Evolutionary conservation across 2,797 vertebrate species (phyloP).

Genomic region (Labroides dimidiatus): DNA sequence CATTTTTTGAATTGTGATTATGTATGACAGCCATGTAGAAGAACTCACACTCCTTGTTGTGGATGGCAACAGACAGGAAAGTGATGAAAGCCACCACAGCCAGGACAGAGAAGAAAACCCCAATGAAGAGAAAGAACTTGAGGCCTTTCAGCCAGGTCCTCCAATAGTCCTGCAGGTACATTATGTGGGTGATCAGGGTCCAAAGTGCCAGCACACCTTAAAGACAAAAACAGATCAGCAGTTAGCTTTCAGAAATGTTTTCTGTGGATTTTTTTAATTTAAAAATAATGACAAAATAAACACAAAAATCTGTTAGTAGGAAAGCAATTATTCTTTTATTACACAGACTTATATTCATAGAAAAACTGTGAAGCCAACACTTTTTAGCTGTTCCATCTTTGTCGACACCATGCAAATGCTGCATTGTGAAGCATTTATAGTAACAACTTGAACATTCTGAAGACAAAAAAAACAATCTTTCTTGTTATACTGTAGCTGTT

Average conservation of each 20-base stretch:
- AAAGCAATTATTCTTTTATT: too few relatives aligned
- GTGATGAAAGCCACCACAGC: conserved; percentile 87
- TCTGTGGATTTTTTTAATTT: too few relatives aligned
- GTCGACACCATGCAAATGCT: neutral
- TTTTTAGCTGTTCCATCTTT: neutral
- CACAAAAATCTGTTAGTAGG: too few relatives aligned
- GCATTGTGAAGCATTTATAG: neutral
- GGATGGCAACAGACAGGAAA: conserved; percentile 90
- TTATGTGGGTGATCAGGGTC: conserved; percentile 92
- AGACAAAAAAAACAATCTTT: neutral
- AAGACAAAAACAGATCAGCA: neutral
- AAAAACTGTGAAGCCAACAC: too few relatives aligned
- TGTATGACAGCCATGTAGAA: neutral
- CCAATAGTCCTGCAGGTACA: conserved; percentile 98
- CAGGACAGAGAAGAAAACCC: conserved; percentile 86
- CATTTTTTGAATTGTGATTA: neutral
- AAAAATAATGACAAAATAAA: too few relatives aligned
- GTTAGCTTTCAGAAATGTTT: neutral
- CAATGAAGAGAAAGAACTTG: conserved; percentile 91
- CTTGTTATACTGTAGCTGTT: neutral
- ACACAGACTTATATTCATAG: neutral
- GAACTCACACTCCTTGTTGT: conserved; percentile 88
- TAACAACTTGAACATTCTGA: neutral
- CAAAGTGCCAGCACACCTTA: conserved; percentile 95
- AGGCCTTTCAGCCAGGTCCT: conserved; percentile 96